phyloP scores from a whole-genome alignment of 1,140 invertebrate genomes.

The Neotoxoptera formosana region DNA sequence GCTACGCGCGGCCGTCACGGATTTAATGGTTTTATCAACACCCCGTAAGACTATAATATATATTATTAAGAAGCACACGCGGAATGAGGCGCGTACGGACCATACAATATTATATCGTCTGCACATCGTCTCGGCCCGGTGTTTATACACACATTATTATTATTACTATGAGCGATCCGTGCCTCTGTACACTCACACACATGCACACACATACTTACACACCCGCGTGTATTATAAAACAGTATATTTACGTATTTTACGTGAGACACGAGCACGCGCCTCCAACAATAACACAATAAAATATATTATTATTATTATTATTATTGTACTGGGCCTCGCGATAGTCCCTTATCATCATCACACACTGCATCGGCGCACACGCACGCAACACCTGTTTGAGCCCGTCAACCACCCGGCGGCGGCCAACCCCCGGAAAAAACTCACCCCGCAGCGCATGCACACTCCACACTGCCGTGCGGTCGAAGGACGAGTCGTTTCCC shows the following conservation, averaged over 20 bases:
- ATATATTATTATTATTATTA: not conserved
- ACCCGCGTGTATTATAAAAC: not conserved
- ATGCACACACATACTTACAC: not conserved
- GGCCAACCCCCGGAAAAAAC: not conserved
- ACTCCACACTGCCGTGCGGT: too few species aligned
- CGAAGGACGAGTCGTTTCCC: not conserved
- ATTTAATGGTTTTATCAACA: slow-evolving; percentile 24
- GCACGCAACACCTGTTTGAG: slow-evolving; percentile 28
- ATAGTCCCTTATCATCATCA: not conserved
- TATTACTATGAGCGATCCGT: not conserved
- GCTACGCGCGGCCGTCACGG: not conserved
- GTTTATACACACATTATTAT: not conserved
- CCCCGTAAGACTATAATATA: not conserved
- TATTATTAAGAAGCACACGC: not conserved
- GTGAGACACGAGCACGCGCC: not conserved
- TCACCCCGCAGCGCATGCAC: not conserved
- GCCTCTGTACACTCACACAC: not conserved
- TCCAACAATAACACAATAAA: slow-evolving; percentile 3
- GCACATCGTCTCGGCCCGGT: slow-evolving; percentile 28
- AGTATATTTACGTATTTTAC: not conserved
- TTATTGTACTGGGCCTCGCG: not conserved
- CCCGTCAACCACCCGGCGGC: not conserved
- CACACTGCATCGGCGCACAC: not conserved
- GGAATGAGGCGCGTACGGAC: not conserved
- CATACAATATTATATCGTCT: not conserved